Evolutionary conservation across 2,888 invertebrate genomes (phyloP), one percentile per base, ranked within the genome.

Genomic region (Physocephala rufipes): DNA sequence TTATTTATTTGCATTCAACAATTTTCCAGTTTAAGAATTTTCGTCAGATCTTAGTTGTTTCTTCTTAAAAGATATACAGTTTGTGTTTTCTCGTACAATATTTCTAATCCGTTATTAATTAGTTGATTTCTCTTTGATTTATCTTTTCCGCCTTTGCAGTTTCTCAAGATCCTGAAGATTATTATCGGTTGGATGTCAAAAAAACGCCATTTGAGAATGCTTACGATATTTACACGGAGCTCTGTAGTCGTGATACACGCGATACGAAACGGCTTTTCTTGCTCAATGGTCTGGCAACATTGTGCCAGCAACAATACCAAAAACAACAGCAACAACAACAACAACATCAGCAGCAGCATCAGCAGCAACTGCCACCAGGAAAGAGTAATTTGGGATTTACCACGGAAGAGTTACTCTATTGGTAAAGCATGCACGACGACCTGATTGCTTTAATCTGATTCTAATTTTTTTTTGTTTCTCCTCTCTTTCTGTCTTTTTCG

Each of bases 261-360:
- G 95, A 94, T 86, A 91, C 90, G 74, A 92, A 92, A 83, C 92
- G 93, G 84, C 88, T 96, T 78, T 93, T 93, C 77, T 94, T 95
- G 86, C 89, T 97, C 80, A 97, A 96, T 89, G 93, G 92, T 74
- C 91, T 96, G 87, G 94, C 95, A 71, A 94, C 94, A 82, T 89
- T 96, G 76, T 83, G 85, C 68, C 78, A 84, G 74, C 79, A 80
- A 36, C 76, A 76, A 47, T 73, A 75, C 21, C 73, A 74, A 49
- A 72, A 72, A 45, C 69, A 63, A 45, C 71, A 70, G 43, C 62
- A 43, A 3, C 59, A 58, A 21, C 70, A 28, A 24, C 72, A 68
- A 53, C 61, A 67, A 13, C 67, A 19, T 36, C 63, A 21, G 30
- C 72, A 16, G 13, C 72, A 67, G 13, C 64, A 49, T 24, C 59